Evolutionary conservation across 2,888 invertebrate species (phyloP).

Genomic region (Candidula unifasciata): DNA sequence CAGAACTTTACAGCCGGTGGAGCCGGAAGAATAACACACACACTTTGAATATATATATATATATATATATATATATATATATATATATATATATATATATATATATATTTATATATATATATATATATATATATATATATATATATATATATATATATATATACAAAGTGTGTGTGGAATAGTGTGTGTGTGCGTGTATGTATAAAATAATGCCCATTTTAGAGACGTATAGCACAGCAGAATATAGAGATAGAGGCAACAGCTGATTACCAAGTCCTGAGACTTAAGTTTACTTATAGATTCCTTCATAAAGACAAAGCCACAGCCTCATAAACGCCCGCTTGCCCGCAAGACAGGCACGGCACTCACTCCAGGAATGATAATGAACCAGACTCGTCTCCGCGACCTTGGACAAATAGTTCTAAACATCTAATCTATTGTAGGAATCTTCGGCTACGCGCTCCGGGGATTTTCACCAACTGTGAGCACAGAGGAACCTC

Average conservation of each 20-base stretch:
- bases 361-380: neutral
- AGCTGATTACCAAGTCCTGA: neutral
- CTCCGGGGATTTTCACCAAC: conserved; percentile 9
- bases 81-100: conserved; percentile 12
- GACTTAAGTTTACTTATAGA: neutral
- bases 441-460: conserved; percentile 12
- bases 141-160: conserved; percentile 8
- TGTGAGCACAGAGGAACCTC: neutral
- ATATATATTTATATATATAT: conserved; percentile 22
- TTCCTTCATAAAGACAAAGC: neutral
- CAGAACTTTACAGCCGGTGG: too few species aligned
- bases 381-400: neutral
- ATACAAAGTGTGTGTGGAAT: too few species aligned
- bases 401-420: neutral
- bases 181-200: too few species aligned
- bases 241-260: too few species aligned
- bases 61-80: conserved; percentile 30
- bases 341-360: neutral
- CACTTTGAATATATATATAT: conserved; percentile 28
- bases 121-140: conserved; percentile 25
- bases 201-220: too few species aligned
- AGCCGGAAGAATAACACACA: too few species aligned
- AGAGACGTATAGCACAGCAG: too few species aligned
- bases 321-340: neutral
- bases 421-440: conserved; percentile 14